A percentile compares a stretch with the other conserved stretches of the same genome.
Evolutionary conservation across 2,888 invertebrate genomes (phyloP).

Genomic region (Cheilosia variabilis): DNA sequence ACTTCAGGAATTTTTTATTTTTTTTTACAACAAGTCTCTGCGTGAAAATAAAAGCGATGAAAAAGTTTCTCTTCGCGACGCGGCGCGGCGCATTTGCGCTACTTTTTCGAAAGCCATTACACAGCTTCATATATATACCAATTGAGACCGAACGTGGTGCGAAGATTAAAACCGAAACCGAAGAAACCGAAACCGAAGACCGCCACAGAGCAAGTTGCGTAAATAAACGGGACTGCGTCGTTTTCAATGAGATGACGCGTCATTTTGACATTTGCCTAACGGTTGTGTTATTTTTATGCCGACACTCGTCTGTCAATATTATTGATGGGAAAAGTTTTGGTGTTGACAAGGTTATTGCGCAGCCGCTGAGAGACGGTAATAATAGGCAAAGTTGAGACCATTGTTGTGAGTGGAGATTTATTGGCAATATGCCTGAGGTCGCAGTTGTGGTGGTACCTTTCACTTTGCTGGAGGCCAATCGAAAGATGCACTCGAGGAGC

Average conservation of each 20-base stretch:
- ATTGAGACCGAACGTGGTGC: constrained; percentile 33
- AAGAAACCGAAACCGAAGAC: constrained; percentile 37
- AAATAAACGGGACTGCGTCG: constrained; percentile 51
- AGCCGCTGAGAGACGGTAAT: constrained; percentile 25
- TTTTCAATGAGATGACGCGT: constrained; percentile 19
- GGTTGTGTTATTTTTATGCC: constrained; percentile 5
- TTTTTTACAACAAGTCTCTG: constrained; percentile 27
- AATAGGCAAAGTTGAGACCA: constrained; percentile 29
- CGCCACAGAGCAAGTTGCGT: constrained; percentile 50
- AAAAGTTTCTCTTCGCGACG: constrained; percentile 58
- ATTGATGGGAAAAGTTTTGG: constrained; percentile 43
- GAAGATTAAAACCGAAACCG: constrained; percentile 5
- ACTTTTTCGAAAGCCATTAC: constrained; percentile 64
- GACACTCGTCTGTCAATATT: constrained; percentile 15
- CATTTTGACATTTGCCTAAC: constrained; percentile 27
- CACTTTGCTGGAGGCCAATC: constrained; percentile 47
- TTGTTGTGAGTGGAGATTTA: constrained; percentile 64
- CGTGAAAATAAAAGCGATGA: constrained; percentile 62
- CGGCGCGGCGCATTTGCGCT: constrained; percentile 34
- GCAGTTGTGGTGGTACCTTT: constrained; percentile 46
- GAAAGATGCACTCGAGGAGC: constrained; percentile 15
- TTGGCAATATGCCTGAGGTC: constrained; percentile 52
- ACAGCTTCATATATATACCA: not conserved
- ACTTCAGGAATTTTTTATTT: not conserved
- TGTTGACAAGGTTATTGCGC: constrained; percentile 69